Evolutionary conservation across 1,140 invertebrate genomes (phyloP).

Genomic region (Aphelenchoides avenae): DNA sequence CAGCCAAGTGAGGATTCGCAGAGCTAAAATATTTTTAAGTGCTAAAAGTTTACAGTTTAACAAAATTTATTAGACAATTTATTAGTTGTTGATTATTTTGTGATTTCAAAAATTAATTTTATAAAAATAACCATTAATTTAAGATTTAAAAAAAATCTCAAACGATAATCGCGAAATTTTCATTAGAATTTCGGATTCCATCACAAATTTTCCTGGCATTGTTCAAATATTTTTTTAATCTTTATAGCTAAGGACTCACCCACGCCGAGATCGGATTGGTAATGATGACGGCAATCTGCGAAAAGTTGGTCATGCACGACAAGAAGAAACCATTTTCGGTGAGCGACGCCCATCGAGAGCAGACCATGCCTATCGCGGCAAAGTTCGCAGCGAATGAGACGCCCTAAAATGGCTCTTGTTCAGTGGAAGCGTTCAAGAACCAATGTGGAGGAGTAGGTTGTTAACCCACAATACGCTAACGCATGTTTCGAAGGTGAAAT

Average conservation of each 20-base stretch:
- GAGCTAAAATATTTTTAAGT: slow-evolving; percentile 10
- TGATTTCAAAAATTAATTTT: slow-evolving; percentile 23
- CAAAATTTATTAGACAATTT: slow-evolving; percentile 12
- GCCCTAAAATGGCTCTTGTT: slow-evolving; percentile 31
- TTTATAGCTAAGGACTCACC: slow-evolving; percentile 19
- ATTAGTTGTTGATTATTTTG: slow-evolving; percentile 20
- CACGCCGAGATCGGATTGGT: slow-evolving; percentile 25
- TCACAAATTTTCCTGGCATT: slow-evolving; percentile 3
- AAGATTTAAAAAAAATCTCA: too few relatives aligned
- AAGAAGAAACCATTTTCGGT: slow-evolving; percentile 42
- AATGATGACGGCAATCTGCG: slow-evolving; percentile 24
- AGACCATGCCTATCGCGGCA: slow-evolving; percentile 39
- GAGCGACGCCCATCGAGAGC: slow-evolving; percentile 35
- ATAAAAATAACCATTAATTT: too few relatives aligned
- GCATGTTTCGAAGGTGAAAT: too few relatives aligned
- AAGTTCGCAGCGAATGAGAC: slow-evolving; percentile 40
- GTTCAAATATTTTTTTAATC: not conserved
- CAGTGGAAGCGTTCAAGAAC: too few relatives aligned
- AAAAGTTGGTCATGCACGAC: slow-evolving; percentile 27
- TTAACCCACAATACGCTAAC: too few relatives aligned
- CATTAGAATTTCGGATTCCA: not conserved
- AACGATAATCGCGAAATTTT: too few relatives aligned
- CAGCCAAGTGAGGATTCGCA: slow-evolving; percentile 31
- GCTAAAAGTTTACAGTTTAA: slow-evolving; percentile 7
- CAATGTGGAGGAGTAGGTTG: too few relatives aligned